These are phyloP conservation scores for Orthosia incerta DNA, from an alignment of 2,888 invertebrate species.

Conservation along the genomic window DNA sequence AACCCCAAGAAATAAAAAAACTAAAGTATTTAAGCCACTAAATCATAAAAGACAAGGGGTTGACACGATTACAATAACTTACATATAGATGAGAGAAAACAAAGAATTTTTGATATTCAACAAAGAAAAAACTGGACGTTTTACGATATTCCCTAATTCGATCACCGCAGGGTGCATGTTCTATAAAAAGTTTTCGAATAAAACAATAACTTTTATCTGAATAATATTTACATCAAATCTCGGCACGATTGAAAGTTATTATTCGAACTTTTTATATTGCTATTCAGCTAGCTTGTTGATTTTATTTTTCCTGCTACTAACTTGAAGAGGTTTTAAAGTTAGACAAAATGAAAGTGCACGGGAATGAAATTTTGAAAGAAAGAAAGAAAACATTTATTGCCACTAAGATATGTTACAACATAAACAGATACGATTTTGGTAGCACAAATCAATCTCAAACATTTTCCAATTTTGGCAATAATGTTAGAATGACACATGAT, in stretches of 20 bases:
- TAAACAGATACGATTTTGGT: too few species aligned
- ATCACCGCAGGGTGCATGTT: conserved; percentile 79
- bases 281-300: not conserved
- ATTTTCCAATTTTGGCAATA: too few species aligned
- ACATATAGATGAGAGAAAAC: conserved; percentile 65
- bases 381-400: too few species aligned
- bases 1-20: not conserved
- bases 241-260: conserved; percentile 6
- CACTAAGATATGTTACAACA: too few species aligned
- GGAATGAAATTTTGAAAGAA: too few species aligned
- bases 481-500: too few species aligned
- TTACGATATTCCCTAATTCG: conserved; percentile 71
- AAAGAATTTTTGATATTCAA: conserved; percentile 70
- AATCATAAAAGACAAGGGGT: conserved; percentile 78
- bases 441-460: too few species aligned
- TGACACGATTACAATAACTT: conserved; percentile 74
- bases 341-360: too few species aligned
- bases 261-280: not conserved
- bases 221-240: conserved; percentile 27
- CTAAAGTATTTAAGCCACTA: conserved; percentile 54
- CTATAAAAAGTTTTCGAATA: conserved; percentile 74
- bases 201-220: conserved; percentile 72
- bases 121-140: conserved; percentile 72
- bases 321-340: too few species aligned
- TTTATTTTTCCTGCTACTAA: too few species aligned